Conservation (phyloP, 2,888 invertebrate species). For the Aspidiotus rigidus region DNA sequence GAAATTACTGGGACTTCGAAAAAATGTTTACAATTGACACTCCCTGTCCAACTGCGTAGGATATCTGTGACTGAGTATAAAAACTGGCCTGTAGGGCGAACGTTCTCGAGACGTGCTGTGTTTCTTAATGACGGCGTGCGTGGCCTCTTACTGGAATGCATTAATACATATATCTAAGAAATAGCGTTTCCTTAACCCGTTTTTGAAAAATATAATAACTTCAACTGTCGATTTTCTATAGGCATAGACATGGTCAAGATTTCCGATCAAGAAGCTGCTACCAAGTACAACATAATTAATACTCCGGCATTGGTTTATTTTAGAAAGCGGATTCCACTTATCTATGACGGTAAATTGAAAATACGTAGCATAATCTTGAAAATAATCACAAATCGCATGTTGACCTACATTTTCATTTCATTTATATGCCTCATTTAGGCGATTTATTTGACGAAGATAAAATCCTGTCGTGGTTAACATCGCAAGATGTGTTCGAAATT, state of each 20-base stretch:
- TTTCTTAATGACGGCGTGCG: too few relatives aligned
- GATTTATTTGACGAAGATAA: constrained; percentile 78
- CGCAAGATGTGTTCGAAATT: constrained; percentile 88
- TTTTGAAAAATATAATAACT: not conserved
- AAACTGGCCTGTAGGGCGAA: too few relatives aligned
- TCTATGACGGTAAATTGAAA: constrained; percentile 58
- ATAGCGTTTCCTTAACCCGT: not conserved
- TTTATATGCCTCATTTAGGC: constrained; percentile 43
- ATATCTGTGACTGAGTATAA: too few relatives aligned
- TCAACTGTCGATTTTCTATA: constrained; percentile 34
- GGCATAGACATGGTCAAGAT: constrained; percentile 90
- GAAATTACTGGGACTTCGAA: too few relatives aligned
- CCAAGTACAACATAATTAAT: constrained; percentile 70
- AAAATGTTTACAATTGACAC: too few relatives aligned
- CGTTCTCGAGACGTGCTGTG: too few relatives aligned
- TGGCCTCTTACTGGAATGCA: too few relatives aligned
- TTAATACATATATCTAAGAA: too few relatives aligned
- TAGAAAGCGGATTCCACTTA: constrained; percentile 68
- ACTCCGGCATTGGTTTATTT: constrained; percentile 82
- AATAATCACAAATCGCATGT: too few relatives aligned
- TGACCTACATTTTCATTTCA: not conserved
- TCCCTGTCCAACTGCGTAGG: too few relatives aligned
- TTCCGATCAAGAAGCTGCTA: constrained; percentile 68
- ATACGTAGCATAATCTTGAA: too few relatives aligned
- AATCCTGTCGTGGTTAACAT: constrained; percentile 79